Evolutionary conservation across 2,113 vertebrate genomes (phyloP), one percentile per base, ranked within the genome.

Genomic region (Petromus typicus): DNA sequence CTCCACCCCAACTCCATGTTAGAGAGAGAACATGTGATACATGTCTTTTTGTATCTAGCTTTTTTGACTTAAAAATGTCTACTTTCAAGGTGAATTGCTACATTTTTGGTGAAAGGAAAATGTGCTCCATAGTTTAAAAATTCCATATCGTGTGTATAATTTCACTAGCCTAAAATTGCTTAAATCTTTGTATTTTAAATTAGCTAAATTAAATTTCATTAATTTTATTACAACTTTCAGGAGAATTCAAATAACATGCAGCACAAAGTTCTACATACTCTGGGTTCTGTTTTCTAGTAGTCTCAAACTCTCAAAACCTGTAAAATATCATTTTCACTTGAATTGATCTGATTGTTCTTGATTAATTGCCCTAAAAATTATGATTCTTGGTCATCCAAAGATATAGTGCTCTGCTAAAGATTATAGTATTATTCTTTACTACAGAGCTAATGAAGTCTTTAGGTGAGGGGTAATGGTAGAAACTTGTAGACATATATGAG

Each of bases 401-500:
- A 30, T 5, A 75, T 5, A 0, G 0, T 51, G 34, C 23, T 71
- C 88, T 86, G 88, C 90, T 94, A 54, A 92, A 3, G 61, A 30
- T 73, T 66, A 76, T 1, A 7, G 3, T 0, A 64, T 97, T 54
- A 40, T 81, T 80, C 71, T 90, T 79, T 51, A 23, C 27, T 93
- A 32, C 59, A 75, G 40, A 45, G 3, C 16, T 0, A 0, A 66
- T n/a, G 73, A 57, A 76, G 0, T 0, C 40, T 32, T 64, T 73
- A 84, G 27, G 56, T 73, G 92, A 10, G 48, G 23, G 20, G 30
- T 45, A 45, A 75, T 83, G 34, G 66, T 37, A 80, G 61, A 25
- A 78, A 54, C 22, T 59, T 63, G 61, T 16, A 64, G 13, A 69
- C 51, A 16, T 48, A 0, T 40, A 5, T 30, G 17, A 0, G 0